These are phyloP conservation scores for Leptobrachium leishanense DNA, from an alignment of 2,113 vertebrate species.

Conservation along the genomic window DNA sequence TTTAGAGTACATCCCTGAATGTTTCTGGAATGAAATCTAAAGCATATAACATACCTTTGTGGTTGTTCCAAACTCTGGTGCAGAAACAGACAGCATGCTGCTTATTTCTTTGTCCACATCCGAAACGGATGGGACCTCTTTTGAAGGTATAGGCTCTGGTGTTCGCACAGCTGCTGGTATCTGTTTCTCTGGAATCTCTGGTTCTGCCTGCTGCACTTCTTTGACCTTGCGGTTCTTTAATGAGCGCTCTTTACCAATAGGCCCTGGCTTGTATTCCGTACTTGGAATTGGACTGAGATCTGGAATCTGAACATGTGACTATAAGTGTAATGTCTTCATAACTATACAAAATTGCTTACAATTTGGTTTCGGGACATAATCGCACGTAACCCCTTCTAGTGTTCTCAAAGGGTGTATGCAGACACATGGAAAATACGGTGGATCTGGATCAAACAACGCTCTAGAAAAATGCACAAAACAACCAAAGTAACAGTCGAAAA, in stretches of 20 bases:
- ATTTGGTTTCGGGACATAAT: background rate
- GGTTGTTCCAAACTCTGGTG: constrained; percentile 80
- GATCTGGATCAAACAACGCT: no score
- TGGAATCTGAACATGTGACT: constrained; percentile 74
- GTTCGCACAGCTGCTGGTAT: constrained; percentile 69
- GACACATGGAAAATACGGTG: background rate
- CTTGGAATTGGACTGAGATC: constrained; percentile 88
- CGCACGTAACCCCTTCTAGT: background rate
- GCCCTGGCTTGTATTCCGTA: constrained; percentile 96
- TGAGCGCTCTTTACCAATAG: constrained; percentile 96
- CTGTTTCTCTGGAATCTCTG: constrained; percentile 81
- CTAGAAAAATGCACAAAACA: no score
- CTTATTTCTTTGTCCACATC: constrained; percentile 90
- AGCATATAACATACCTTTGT: constrained; percentile 76
- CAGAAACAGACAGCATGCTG: constrained; percentile 89
- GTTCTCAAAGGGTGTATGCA: background rate
- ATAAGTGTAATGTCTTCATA: no score
- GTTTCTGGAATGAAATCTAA: no score
- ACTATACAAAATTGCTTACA: no score
- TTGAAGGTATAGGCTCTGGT: constrained; percentile 77
- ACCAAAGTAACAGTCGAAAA: no score
- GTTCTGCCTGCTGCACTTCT: constrained; percentile 84
- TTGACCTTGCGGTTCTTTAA: constrained; percentile 96
- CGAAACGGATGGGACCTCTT: constrained; percentile 76
- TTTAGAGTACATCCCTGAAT: no score